These are phyloP conservation scores for Watsonalla binaria DNA, from an alignment of 2,888 invertebrate species.

Conservation along the genomic window DNA sequence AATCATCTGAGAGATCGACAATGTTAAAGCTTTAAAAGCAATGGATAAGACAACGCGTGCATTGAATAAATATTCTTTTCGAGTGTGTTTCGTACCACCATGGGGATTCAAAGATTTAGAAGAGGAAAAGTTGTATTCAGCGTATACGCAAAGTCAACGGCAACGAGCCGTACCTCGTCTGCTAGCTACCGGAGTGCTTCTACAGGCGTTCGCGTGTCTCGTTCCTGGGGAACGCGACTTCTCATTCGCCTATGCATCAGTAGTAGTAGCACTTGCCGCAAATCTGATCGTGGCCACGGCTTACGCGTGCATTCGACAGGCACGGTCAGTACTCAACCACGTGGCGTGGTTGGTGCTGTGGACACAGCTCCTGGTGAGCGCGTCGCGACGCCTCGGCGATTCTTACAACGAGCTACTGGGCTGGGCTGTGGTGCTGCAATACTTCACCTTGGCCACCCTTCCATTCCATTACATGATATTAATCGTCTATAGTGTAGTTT, in stretches of 20 bases:
- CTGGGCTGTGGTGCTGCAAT: conserved; percentile 86
- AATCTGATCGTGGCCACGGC: conserved; percentile 43
- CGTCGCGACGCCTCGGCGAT: conserved; percentile 70
- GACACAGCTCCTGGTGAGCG: conserved; percentile 53
- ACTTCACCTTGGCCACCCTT: conserved; percentile 85
- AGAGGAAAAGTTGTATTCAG: conserved; percentile 61
- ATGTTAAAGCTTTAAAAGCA: conserved; percentile 24
- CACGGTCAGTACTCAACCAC: conserved; percentile 80
- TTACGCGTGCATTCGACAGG: conserved; percentile 37
- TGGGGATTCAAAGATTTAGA: conserved; percentile 58
- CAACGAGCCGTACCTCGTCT: conserved; percentile 61
- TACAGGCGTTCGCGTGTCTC: conserved; percentile 54
- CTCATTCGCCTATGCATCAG: conserved; percentile 44
- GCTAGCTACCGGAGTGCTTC: conserved; percentile 49
- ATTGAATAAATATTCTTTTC: conserved; percentile 38
- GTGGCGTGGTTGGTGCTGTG: conserved; percentile 82
- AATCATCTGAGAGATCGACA: conserved; percentile 9
- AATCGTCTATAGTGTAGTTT: conserved; percentile 48
- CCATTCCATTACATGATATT: conserved; percentile 76
- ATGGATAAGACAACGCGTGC: conserved; percentile 54
- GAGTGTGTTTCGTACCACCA: conserved; percentile 53
- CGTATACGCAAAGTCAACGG: conserved; percentile 61
- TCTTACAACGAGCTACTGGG: conserved; percentile 82
- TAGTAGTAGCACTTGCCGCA: conserved; percentile 37
- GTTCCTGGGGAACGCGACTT: conserved; percentile 64